These are phyloP conservation scores for Pilophorus perplexus DNA, from an alignment of 2,888 invertebrate species.

Conservation along the genomic window DNA sequence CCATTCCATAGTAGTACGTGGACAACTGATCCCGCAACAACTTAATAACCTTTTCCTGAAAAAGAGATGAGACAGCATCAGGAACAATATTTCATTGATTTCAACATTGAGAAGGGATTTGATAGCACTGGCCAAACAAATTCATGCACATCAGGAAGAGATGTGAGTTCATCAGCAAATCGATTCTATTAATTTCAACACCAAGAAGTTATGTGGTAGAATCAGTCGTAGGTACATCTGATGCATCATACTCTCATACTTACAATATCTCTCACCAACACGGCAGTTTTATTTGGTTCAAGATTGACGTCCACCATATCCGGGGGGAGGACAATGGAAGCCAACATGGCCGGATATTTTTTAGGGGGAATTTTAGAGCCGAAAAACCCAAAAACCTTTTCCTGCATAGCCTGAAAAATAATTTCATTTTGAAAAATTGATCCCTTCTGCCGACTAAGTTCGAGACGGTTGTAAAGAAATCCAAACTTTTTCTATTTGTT, in stretches of 20 bases:
- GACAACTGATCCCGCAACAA: conserved; percentile 9
- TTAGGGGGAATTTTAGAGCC: conserved; percentile 51
- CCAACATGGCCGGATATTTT: conserved; percentile 55
- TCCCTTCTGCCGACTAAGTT: conserved; percentile 43
- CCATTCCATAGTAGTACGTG: conserved; percentile 15
- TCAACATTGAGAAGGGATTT: too few species aligned
- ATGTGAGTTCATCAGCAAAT: not conserved
- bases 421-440: not conserved
- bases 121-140: too few species aligned
- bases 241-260: too few species aligned
- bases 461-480: not conserved
- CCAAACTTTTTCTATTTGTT: conserved; percentile 58
- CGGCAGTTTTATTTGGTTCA: conserved; percentile 61
- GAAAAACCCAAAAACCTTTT: conserved; percentile 52
- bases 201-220: too few species aligned
- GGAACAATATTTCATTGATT: too few species aligned
- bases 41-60: conserved; percentile 6
- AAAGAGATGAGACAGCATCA: not conserved
- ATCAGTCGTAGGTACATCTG: too few species aligned
- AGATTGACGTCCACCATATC: conserved; percentile 59
- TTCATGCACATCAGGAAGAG: too few species aligned
- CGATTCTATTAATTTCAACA: not conserved
- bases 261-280: conserved; percentile 55
- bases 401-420: conserved; percentile 53
- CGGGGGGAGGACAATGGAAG: conserved; percentile 54